Evolutionary conservation across 2,888 invertebrate species (phyloP).

Genomic region (Tromatobia lineatoria): DNA sequence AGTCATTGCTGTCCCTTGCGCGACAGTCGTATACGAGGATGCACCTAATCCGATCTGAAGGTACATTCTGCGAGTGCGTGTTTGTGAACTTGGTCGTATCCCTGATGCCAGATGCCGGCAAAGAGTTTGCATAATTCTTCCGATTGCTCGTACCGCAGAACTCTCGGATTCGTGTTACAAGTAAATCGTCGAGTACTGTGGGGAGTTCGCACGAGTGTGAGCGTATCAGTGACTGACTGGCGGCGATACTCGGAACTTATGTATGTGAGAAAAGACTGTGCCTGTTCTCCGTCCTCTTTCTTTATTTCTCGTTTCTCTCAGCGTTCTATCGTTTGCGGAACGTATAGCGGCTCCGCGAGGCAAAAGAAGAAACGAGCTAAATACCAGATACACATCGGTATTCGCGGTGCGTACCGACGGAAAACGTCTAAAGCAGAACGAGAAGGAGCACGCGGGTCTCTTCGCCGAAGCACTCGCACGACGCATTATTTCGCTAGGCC

Average conservation of each 20-base stretch:
- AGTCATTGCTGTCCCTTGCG: background rate
- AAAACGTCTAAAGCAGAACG: constrained; percentile 29
- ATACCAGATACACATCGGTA: constrained; percentile 57
- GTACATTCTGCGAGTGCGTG: constrained; percentile 21
- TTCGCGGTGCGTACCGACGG: constrained; percentile 50
- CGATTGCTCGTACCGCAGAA: background rate
- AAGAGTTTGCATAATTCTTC: constrained; percentile 44
- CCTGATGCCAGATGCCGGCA: constrained; percentile 21
- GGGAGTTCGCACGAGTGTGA: constrained; percentile 36
- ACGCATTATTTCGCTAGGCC: constrained; percentile 23
- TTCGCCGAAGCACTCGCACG: constrained; percentile 33
- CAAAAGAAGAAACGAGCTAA: constrained; percentile 55
- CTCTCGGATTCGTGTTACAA: constrained; percentile 30
- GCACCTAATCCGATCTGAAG: constrained; percentile 22
- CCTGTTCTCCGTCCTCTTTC: constrained; percentile 29
- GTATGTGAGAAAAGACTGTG: constrained; percentile 52
- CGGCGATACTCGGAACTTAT: constrained; percentile 63
- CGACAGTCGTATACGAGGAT: background rate
- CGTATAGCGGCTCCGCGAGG: constrained; percentile 30
- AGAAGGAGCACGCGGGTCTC: constrained; percentile 17
- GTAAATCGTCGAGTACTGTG: constrained; percentile 33
- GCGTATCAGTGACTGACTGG: constrained; percentile 67
- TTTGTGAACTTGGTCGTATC: constrained; percentile 31
- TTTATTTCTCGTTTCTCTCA: constrained; percentile 19
- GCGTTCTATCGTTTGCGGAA: constrained; percentile 18